Percentiles rank a stretch among this genome's conserved stretches.
These are phyloP conservation scores for Pelobates cultripes DNA, from an alignment of 2,797 vertebrate genomes.

Conservation along the genomic window DNA sequence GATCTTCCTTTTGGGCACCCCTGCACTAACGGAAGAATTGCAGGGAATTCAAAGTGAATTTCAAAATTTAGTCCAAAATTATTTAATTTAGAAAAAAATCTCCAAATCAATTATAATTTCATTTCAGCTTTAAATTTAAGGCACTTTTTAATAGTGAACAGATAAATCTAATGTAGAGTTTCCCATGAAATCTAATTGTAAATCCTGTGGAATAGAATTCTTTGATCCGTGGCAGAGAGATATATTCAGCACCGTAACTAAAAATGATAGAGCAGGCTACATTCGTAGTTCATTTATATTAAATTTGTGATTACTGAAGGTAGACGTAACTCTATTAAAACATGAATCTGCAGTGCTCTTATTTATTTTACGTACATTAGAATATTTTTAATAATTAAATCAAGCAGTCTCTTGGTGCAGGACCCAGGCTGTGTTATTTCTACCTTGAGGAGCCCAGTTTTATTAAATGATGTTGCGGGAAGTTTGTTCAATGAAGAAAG, in stretches of 20 bases:
- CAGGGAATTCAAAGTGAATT: no score
- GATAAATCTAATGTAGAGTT: no score
- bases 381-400: not conserved
- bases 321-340: not conserved
- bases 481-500: no score
- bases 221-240: not conserved
- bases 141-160: no score
- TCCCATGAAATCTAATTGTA: not conserved
- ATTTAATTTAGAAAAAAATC: no score
- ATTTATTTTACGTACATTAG: no score
- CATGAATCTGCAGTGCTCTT: not conserved
- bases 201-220: not conserved
- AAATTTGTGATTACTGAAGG: not conserved
- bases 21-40: no score
- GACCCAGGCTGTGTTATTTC: not conserved
- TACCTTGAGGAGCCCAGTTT: not conserved
- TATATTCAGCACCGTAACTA: not conserved
- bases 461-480: not conserved
- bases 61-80: no score
- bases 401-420: not conserved
- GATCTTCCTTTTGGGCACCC: no score
- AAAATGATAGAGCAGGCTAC: not conserved
- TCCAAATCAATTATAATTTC: no score
- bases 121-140: no score
- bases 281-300: not conserved